Evolutionary conservation across 2,797 vertebrate genomes (phyloP).

Genomic region (Chelonia mydas): DNA sequence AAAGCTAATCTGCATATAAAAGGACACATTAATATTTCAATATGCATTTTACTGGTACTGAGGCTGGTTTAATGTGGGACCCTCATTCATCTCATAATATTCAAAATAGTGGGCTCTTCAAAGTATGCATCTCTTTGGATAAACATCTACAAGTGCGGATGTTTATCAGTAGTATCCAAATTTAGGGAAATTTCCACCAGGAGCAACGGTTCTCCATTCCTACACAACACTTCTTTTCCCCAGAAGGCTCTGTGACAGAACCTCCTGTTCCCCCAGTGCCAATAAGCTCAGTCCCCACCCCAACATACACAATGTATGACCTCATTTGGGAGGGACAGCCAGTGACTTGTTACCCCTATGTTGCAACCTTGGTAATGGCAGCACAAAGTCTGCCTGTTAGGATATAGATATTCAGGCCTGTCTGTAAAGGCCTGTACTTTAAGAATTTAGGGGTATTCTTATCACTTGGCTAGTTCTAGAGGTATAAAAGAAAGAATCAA

Average conservation of each 20-base stretch:
- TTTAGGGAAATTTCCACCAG: background rate
- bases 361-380: background rate
- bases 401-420: no score
- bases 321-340: background rate
- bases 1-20: background rate
- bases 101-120: background rate
- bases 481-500: no score
- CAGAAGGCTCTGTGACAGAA: background rate
- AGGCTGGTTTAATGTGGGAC: no score
- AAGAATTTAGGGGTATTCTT: no score
- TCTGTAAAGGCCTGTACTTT: no score
- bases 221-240: no score
- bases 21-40: background rate
- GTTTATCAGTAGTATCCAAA: background rate
- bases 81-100: no score
- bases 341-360: background rate
- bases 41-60: no score
- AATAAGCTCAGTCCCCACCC: background rate
- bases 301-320: background rate
- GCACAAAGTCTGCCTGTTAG: background rate
- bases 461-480: no score
- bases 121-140: background rate
- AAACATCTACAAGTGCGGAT: background rate
- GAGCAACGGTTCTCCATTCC: background rate
- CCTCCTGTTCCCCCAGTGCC: rapidly evolving